These are phyloP conservation scores for Dasysyrphus tricinctus DNA, from an alignment of 2,888 invertebrate species.

Conservation along the genomic window DNA sequence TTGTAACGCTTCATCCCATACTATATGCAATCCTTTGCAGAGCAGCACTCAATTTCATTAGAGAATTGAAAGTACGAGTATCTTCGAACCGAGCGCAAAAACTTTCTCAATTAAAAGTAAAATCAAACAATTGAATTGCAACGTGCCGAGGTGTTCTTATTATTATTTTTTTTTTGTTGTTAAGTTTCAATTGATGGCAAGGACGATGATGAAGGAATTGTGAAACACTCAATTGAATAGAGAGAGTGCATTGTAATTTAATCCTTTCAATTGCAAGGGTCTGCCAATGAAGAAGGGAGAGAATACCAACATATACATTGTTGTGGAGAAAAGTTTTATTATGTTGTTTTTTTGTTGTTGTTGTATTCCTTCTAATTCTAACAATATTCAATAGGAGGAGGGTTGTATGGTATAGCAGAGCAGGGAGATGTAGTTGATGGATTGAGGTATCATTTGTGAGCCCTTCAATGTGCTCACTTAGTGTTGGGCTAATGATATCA, in stretches of 20 bases:
- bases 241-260: slow-evolving; percentile 57
- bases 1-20: background rate
- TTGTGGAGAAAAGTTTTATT: background rate
- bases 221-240: slow-evolving; percentile 48
- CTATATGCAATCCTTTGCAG: slow-evolving; percentile 25
- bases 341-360: no score
- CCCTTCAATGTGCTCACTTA: slow-evolving; percentile 54
- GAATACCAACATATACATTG: background rate
- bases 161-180: background rate
- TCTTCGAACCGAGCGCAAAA: slow-evolving; percentile 37
- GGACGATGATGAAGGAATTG: slow-evolving; percentile 39
- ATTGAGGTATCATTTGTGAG: slow-evolving; percentile 34
- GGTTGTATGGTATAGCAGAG: background rate
- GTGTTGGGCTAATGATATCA: slow-evolving; percentile 63
- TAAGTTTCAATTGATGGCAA: slow-evolving; percentile 15
- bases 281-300: background rate
- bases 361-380: no score
- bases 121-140: slow-evolving; percentile 65
- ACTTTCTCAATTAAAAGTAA: slow-evolving; percentile 67
- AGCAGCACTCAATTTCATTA: slow-evolving; percentile 36
- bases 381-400: background rate
- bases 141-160: slow-evolving; percentile 29
- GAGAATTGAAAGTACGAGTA: slow-evolving; percentile 31
- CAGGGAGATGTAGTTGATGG: background rate
- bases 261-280: slow-evolving; percentile 59